Conservation (phyloP, 1,140 invertebrate species). For the Zaprionus kolodkinae region DNA sequence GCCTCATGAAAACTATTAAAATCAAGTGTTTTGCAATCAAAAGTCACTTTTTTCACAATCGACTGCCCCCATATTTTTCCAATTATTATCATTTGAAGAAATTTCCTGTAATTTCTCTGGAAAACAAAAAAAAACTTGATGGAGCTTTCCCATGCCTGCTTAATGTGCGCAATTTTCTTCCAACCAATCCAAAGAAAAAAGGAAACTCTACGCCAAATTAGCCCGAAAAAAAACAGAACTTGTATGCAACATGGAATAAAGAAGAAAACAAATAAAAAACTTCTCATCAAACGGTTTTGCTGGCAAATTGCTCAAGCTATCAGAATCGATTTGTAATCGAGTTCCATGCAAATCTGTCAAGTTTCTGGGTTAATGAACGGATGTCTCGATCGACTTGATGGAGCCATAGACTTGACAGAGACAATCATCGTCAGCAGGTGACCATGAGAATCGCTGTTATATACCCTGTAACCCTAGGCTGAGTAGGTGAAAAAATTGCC, state of each 20-base stretch:
- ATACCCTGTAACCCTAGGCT: slow-evolving; percentile 5
- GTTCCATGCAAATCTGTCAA: slow-evolving; percentile 46
- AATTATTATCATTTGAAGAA: background rate
- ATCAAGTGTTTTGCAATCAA: background rate
- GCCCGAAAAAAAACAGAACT: background rate
- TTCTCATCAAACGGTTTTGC: background rate
- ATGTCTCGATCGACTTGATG: slow-evolving; percentile 40
- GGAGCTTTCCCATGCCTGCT: background rate
- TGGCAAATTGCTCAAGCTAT: slow-evolving; percentile 31
- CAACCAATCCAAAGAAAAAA: background rate
- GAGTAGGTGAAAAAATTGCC: background rate
- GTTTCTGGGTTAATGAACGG: slow-evolving; percentile 69
- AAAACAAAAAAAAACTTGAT: background rate
- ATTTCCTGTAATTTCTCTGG: background rate
- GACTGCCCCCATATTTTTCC: background rate
- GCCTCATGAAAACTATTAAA: accelerated
- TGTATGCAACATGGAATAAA: too few relatives aligned
- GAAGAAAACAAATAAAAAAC: slow-evolving; percentile 4
- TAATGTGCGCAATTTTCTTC: background rate
- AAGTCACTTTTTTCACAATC: background rate
- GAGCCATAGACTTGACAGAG: slow-evolving; percentile 42
- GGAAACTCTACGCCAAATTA: background rate
- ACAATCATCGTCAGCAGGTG: slow-evolving; percentile 23
- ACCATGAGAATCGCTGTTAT: slow-evolving; percentile 43
- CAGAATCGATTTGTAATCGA: slow-evolving; percentile 56